Percentiles rank a stretch among this genome's conserved stretches.
phyloP scores from a whole-genome alignment of 2,888 invertebrate species.

The Drosophila melanosoma region DNA sequence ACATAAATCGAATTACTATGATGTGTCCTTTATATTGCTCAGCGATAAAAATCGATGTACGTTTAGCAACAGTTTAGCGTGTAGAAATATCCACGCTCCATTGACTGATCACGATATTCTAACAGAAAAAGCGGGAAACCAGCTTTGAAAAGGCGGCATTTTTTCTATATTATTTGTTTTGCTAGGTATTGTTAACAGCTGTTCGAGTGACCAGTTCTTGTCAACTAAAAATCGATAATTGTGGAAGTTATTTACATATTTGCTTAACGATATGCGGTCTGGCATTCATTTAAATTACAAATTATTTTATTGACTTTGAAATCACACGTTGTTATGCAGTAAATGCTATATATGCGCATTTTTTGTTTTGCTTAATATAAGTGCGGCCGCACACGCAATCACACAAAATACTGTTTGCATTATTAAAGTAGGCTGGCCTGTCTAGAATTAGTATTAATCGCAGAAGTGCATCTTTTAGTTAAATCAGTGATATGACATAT shows the following conservation, averaged over 20 bases:
- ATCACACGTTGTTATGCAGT: neutral
- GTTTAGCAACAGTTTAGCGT: conserved; percentile 12
- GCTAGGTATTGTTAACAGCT: conserved; percentile 33
- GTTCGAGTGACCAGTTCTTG: conserved; percentile 3
- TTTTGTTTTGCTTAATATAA: neutral
- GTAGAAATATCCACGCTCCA: neutral
- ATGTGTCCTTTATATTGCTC: neutral
- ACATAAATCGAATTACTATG: conserved; percentile 9
- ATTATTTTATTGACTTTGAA: neutral
- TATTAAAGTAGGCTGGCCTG: neutral
- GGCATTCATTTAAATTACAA: conserved; percentile 8
- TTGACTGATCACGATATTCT: neutral
- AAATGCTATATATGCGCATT: neutral
- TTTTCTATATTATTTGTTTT: conserved; percentile 22
- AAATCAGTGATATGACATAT: neutral
- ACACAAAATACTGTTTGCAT: neutral
- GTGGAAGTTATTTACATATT: conserved; percentile 38
- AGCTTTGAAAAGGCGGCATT: conserved; percentile 25
- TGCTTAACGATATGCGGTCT: conserved; percentile 1
- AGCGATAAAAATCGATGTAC: neutral
- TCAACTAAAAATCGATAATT: conserved; percentile 25
- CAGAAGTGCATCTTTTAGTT: neutral
- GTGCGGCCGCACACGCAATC: neutral
- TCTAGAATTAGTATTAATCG: neutral
- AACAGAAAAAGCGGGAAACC: conserved; percentile 42